Evolutionary conservation across 2,113 vertebrate genomes (phyloP).

Genomic region (Alectura lathami): DNA sequence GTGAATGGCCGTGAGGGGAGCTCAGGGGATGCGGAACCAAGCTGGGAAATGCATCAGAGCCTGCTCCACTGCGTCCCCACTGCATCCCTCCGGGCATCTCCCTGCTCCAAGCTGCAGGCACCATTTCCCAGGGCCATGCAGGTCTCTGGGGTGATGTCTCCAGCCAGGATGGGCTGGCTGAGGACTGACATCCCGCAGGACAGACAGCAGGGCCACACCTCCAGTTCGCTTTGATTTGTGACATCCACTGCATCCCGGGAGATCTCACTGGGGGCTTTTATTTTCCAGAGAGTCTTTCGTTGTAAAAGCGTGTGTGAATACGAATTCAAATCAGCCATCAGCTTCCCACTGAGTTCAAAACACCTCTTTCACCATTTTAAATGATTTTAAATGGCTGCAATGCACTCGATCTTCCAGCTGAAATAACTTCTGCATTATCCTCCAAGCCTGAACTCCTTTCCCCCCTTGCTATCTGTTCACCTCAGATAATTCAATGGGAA

Average conservation of each 20-base stretch:
- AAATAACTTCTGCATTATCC: constrained; percentile 53
- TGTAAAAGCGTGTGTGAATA: not conserved
- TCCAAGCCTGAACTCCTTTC: not conserved
- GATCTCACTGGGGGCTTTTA: not conserved
- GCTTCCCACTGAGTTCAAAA: constrained; percentile 34
- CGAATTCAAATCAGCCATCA: constrained; percentile 53
- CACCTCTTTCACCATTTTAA: constrained; percentile 32
- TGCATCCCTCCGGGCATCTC: not conserved
- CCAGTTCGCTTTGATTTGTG: not conserved
- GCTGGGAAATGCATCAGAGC: not conserved
- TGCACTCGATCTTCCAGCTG: constrained; percentile 46
- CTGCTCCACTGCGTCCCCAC: not conserved
- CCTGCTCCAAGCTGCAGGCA: too few relatives aligned
- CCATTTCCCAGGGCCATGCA: accelerated
- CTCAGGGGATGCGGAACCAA: not conserved
- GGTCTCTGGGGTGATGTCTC: accelerated
- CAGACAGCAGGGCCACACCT: not conserved
- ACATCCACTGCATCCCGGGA: not conserved
- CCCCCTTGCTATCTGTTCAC: constrained; percentile 1
- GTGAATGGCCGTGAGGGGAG: not conserved
- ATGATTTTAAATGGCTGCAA: constrained; percentile 57
- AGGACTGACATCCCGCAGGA: not conserved
- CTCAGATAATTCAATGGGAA: constrained; percentile 54
- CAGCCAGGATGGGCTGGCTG: accelerated
- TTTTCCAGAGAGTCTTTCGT: not conserved